These are phyloP conservation scores for Doris montereyensis DNA, from an alignment of 2,888 invertebrate species.

Conservation along the genomic window DNA sequence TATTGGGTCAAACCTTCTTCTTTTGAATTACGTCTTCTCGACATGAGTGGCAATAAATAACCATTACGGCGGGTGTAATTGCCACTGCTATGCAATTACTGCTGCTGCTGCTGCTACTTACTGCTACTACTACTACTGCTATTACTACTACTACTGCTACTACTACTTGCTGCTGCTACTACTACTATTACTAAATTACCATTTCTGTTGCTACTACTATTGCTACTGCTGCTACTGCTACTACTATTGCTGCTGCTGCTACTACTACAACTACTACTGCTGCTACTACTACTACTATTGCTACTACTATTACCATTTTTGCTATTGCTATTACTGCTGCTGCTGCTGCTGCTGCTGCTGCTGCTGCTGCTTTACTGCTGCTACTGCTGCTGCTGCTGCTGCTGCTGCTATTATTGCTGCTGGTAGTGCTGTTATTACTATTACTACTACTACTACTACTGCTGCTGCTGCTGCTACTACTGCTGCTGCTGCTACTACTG, in stretches of 20 bases:
- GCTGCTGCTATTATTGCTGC: not conserved
- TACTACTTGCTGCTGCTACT: not conserved
- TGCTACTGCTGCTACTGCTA: not conserved
- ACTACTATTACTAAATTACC: not conserved
- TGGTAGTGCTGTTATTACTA: not conserved
- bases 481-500: not conserved
- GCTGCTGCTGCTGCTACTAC: not conserved
- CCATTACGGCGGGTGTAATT: too few species aligned
- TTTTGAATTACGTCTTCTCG: too few species aligned
- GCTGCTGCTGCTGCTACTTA: not conserved
- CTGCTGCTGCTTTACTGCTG: not conserved
- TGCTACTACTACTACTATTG: not conserved
- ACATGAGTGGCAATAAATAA: too few species aligned
- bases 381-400: not conserved
- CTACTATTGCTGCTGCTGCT: not conserved
- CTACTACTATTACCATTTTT: not conserved
- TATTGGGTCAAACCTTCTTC: too few species aligned
- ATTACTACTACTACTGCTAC: not conserved
- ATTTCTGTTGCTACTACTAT: not conserved
- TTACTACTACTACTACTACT: not conserved
- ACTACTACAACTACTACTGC: not conserved
- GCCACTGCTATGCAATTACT: too few species aligned
- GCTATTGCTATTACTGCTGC: not conserved
- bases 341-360: not conserved
- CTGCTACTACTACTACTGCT: not conserved